Evolutionary conservation across 1,140 invertebrate genomes (phyloP).

Genomic region (Lepidurus couesii): DNA sequence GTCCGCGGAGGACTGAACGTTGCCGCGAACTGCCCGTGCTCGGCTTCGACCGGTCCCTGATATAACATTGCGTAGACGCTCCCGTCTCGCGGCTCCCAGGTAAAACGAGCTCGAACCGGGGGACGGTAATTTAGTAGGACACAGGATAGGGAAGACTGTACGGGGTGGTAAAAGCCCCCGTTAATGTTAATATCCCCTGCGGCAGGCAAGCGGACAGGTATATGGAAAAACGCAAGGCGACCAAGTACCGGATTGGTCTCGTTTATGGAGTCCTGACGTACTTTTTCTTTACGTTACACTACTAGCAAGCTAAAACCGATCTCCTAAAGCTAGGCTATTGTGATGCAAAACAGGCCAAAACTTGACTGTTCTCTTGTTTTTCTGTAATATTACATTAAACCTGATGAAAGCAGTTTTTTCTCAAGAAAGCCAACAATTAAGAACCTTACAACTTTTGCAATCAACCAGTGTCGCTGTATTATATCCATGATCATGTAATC

Average conservation of each 20-base stretch:
- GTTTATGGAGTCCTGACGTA: background rate
- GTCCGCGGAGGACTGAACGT: constrained; percentile 6
- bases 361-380: background rate
- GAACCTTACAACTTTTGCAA: background rate
- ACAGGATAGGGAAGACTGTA: constrained; percentile 4
- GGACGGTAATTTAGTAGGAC: background rate
- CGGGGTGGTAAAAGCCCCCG: background rate
- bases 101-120: background rate
- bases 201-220: background rate
- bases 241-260: background rate
- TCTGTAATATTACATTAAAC: background rate
- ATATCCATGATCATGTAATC: background rate
- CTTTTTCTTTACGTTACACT: background rate
- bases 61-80: constrained; percentile 10
- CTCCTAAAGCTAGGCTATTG: background rate
- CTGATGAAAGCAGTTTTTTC: background rate
- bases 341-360: background rate
- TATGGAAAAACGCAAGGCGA: background rate
- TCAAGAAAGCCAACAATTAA: background rate
- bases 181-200: background rate
- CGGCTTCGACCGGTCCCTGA: constrained; percentile 15
- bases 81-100: constrained; percentile 4
- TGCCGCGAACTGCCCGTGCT: constrained; percentile 16
- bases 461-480: background rate
- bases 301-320: background rate